Evolutionary conservation across 2,113 vertebrate genomes (phyloP).

Genomic region (Bungarus multicinctus): DNA sequence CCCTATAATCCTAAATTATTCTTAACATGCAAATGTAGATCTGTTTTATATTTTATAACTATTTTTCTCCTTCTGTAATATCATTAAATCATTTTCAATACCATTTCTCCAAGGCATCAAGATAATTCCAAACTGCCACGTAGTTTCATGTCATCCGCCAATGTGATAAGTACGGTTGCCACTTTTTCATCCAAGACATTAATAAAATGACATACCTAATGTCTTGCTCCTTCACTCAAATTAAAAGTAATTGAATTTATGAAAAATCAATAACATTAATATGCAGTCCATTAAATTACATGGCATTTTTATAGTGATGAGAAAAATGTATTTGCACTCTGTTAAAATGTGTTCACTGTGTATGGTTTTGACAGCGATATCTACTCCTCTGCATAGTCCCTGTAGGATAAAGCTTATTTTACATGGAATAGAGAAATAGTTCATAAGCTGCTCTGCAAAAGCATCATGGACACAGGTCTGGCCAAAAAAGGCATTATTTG

Average conservation of each 20-base stretch:
- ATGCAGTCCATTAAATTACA: constrained; percentile 14
- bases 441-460: not conserved
- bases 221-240: constrained; percentile 1
- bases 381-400: not conserved
- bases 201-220: constrained; percentile 12
- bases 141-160: constrained; percentile 10
- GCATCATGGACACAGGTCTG: not conserved
- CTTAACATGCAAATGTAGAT: not conserved
- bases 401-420: not conserved
- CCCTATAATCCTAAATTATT: not conserved
- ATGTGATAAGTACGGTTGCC: constrained; percentile 25
- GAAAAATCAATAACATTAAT: constrained; percentile 50
- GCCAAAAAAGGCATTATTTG: not conserved
- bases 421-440: not conserved
- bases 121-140: constrained; percentile 8
- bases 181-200: constrained; percentile 33
- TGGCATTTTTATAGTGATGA: constrained; percentile 9
- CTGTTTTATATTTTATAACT: constrained; percentile 4
- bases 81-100: constrained; percentile 10
- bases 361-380: not conserved
- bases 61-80: not conserved
- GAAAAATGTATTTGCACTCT: constrained; percentile 18
- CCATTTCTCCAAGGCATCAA: constrained; percentile 13
- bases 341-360: constrained; percentile 12
- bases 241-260: constrained; percentile 25